Evolutionary conservation across 2,888 invertebrate genomes (phyloP).

Genomic region (Drosophila stalkeri): DNA sequence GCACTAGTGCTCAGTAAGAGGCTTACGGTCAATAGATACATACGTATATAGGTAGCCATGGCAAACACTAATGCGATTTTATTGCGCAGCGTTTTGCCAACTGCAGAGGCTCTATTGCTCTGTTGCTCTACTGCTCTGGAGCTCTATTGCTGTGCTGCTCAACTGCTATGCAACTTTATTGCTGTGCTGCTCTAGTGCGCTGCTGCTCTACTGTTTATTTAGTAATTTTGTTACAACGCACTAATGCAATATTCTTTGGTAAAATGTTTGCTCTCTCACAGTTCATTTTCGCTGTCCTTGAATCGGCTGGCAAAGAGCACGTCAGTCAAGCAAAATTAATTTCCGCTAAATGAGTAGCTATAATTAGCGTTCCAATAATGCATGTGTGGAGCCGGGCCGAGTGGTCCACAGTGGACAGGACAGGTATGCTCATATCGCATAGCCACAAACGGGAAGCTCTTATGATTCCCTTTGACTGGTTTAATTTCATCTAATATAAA

Average conservation of each 20-base stretch:
- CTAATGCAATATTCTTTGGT: slow-evolving; percentile 4
- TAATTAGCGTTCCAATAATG: neutral
- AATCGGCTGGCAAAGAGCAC: neutral
- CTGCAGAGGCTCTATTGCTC: neutral
- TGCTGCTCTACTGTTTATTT: neutral
- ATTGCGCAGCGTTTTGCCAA: slow-evolving; percentile 5
- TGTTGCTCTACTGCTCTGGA: no score
- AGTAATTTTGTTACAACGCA: slow-evolving; percentile 6
- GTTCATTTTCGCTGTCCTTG: slow-evolving; percentile 3
- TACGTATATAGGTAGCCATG: slow-evolving; percentile 4
- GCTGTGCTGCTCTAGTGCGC: neutral
- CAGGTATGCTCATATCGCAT: neutral
- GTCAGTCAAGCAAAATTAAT: neutral
- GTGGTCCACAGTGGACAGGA: neutral
- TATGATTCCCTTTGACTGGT: neutral
- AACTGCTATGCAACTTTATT: neutral
- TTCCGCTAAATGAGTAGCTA: neutral
- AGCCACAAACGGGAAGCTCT: slow-evolving; percentile 1
- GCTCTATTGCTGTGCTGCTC: neutral
- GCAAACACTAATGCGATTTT: slow-evolving; percentile 1
- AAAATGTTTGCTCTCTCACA: neutral
- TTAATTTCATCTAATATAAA: slow-evolving; percentile 1
- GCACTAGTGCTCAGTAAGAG: slow-evolving; percentile 2
- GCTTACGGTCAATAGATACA: slow-evolving; percentile 8
- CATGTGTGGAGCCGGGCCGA: neutral